Conservation (phyloP, 2,113 vertebrate species). For the Eclectus roratus region DNA sequence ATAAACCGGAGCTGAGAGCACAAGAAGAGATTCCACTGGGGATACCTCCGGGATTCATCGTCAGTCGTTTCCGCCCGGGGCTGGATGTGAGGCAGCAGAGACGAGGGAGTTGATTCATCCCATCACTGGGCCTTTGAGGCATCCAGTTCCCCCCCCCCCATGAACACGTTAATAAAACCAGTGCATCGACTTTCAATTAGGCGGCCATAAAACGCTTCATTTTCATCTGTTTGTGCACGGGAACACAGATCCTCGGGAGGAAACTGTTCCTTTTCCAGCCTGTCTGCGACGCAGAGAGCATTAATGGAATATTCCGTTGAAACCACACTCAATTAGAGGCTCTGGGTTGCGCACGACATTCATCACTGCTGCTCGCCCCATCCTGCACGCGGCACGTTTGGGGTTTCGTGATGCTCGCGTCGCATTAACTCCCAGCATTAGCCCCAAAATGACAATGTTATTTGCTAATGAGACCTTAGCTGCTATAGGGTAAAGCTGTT, state of each 20-base stretch:
- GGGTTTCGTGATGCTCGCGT: background rate
- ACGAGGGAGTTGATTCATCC: constrained; percentile 13
- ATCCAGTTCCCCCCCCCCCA: constrained; percentile 8
- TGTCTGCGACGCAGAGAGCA: constrained; percentile 52
- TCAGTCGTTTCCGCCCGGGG: background rate
- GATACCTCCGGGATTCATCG: background rate
- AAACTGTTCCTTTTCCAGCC: constrained; percentile 51
- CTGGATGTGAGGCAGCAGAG: background rate
- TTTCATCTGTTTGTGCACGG: constrained; percentile 70
- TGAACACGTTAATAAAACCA: constrained; percentile 56
- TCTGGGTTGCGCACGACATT: constrained; percentile 19
- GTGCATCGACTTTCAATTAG: constrained; percentile 70
- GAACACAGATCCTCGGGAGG: constrained; percentile 61
- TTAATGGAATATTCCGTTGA: constrained; percentile 72
- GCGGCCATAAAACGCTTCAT: constrained; percentile 57
- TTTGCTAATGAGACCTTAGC: constrained; percentile 47
- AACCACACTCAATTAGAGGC: constrained; percentile 71
- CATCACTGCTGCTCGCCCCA: background rate
- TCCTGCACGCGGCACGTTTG: background rate
- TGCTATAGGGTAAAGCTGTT: background rate
- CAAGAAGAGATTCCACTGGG: background rate
- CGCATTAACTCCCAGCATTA: background rate
- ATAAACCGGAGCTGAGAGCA: fast-evolving
- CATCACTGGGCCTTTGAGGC: constrained; percentile 12
- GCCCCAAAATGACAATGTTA: constrained; percentile 45